Percentiles rank a stretch among this genome's conserved stretches.
These are phyloP conservation scores for Dipodomys merriami DNA, from an alignment of 2,113 vertebrate species.

Conservation along the genomic window DNA sequence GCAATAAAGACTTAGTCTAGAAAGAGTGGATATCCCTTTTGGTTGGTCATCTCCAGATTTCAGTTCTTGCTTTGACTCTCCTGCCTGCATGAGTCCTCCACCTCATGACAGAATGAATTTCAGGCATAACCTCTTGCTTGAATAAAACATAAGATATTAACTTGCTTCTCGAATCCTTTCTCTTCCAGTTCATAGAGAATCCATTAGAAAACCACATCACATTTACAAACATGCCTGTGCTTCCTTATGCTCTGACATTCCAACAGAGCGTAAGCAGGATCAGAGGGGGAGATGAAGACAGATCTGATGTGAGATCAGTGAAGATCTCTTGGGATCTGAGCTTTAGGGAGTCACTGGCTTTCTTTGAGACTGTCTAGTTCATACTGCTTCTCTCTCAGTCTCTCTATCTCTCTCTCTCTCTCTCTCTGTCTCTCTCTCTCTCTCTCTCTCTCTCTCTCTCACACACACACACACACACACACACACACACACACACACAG, in stretches of 20 bases:
- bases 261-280: not conserved
- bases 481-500: no score
- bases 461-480: no score
- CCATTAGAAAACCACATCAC: slow-evolving; percentile 57
- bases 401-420: no score
- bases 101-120: slow-evolving; percentile 2
- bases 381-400: not conserved
- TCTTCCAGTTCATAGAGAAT: slow-evolving; percentile 29
- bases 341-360: not conserved
- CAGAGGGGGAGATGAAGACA: not conserved
- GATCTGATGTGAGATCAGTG: not conserved
- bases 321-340: not conserved
- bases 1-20: slow-evolving; percentile 78
- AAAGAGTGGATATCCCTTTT: slow-evolving; percentile 57
- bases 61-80: slow-evolving; percentile 64
- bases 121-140: slow-evolving; percentile 9
- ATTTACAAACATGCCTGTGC: slow-evolving; percentile 29
- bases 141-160: slow-evolving; percentile 51
- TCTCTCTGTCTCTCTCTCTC: no score
- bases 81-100: slow-evolving; percentile 35
- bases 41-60: slow-evolving; percentile 47
- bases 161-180: slow-evolving; percentile 48
- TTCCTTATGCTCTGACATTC: not conserved
- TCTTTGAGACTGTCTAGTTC: not conserved
- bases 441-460: no score